Evolutionary conservation across 1,140 invertebrate genomes (phyloP).

Genomic region (Penaeus japonicus): DNA sequence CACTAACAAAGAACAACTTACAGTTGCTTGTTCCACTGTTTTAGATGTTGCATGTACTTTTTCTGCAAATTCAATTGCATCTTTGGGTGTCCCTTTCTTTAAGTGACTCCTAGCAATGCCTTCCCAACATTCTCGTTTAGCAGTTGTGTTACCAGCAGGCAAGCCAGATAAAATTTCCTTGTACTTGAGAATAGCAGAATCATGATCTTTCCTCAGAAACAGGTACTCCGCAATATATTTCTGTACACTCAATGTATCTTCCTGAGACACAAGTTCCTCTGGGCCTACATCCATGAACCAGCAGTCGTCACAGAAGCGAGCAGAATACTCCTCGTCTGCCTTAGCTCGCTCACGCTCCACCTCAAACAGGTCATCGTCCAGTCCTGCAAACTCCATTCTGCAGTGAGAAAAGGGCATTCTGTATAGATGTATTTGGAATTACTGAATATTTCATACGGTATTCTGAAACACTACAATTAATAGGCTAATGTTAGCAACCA

Average conservation of each 20-base stretch:
- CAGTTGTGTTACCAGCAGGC: not conserved
- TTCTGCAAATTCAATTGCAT: constrained; percentile 34
- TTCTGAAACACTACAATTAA: too few species aligned
- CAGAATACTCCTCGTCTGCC: constrained; percentile 16
- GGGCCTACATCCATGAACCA: constrained; percentile 28
- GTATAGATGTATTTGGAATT: too few species aligned
- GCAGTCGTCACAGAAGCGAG: constrained; percentile 20
- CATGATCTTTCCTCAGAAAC: constrained; percentile 23
- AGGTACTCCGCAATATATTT: constrained; percentile 46
- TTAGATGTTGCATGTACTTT: constrained; percentile 27
- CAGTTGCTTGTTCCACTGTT: constrained; percentile 36
- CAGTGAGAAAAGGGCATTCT: not conserved
- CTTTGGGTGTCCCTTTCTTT: not conserved
- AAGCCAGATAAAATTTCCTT: constrained; percentile 14
- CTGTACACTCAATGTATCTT: constrained; percentile 15
- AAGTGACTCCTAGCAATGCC: constrained; percentile 26
- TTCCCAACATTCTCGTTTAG: constrained; percentile 41
- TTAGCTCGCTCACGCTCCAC: not conserved
- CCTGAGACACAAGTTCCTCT: constrained; percentile 23
- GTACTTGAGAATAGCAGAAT: constrained; percentile 22
- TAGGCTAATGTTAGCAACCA: too few species aligned
- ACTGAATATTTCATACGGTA: too few species aligned
- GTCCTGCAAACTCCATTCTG: constrained; percentile 40
- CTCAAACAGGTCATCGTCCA: constrained; percentile 42
- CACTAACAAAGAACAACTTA: constrained; percentile 31